phyloP scores from a whole-genome alignment of 1,140 invertebrate species.

The Holotrichia oblita region DNA sequence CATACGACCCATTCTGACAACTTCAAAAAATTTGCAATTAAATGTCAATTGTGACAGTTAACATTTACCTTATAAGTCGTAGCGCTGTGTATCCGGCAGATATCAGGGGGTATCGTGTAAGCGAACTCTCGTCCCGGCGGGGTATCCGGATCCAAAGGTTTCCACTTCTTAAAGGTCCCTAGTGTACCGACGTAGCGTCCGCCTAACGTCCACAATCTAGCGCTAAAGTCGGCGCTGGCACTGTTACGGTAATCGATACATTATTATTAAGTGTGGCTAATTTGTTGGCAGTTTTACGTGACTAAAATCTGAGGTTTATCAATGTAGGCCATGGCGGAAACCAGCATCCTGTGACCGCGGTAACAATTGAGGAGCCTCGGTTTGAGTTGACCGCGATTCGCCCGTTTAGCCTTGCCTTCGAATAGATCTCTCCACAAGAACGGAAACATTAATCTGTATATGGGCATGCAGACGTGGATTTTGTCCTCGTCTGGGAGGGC shows the following conservation, averaged over 20 bases:
- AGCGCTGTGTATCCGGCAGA: conserved; percentile 70
- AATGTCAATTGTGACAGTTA: too few species aligned
- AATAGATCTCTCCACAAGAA: conserved; percentile 72
- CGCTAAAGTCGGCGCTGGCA: conserved; percentile 74
- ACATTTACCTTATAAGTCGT: conserved; percentile 70
- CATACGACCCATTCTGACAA: too few species aligned
- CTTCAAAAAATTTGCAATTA: too few species aligned
- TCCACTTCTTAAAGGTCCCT: conserved; percentile 71
- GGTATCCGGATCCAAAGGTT: conserved; percentile 58
- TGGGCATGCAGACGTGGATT: conserved; percentile 66
- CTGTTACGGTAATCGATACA: too few species aligned
- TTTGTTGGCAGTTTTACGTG: conserved; percentile 65
- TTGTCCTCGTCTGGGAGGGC: conserved; percentile 50
- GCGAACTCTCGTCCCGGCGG: conserved; percentile 51
- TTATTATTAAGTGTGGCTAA: too few species aligned
- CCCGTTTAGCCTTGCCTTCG: conserved; percentile 70
- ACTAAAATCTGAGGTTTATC: conserved; percentile 68
- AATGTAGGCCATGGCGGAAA: conserved; percentile 70
- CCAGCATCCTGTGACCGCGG: conserved; percentile 68
- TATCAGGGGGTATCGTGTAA: conserved; percentile 70
- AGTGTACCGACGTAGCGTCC: conserved; percentile 76
- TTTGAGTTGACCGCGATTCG: conserved; percentile 66
- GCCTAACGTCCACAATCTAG: conserved; percentile 73
- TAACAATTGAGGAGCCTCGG: conserved; percentile 74
- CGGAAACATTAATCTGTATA: conserved; percentile 72